Evolutionary conservation across 2,888 invertebrate genomes (phyloP).

Genomic region (Euclidia mi): DNA sequence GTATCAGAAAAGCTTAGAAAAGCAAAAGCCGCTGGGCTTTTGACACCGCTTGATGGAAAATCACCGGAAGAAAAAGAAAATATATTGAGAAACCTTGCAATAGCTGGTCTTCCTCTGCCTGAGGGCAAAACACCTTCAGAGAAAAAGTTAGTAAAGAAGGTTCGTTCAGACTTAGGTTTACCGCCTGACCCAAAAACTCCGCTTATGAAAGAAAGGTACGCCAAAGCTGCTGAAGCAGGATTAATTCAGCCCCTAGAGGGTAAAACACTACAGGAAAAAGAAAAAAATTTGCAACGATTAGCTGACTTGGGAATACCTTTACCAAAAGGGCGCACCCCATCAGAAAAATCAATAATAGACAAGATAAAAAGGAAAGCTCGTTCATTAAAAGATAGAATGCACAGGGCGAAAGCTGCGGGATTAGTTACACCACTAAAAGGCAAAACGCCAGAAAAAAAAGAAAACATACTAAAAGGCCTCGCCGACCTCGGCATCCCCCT

Average conservation of each 20-base stretch:
- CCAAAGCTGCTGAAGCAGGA: slow-evolving; percentile 22
- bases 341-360: too few relatives aligned
- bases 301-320: slow-evolving; percentile 13
- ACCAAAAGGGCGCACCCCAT: background rate
- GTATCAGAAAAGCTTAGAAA: slow-evolving; percentile 63
- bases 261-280: slow-evolving; percentile 25
- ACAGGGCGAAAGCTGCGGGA: too few relatives aligned
- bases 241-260: slow-evolving; percentile 27
- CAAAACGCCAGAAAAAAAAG: too few relatives aligned
- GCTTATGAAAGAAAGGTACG: slow-evolving; percentile 30
- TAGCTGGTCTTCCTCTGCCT: slow-evolving; percentile 54
- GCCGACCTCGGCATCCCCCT: too few relatives aligned
- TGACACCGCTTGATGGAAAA: slow-evolving; percentile 52
- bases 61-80: slow-evolving; percentile 23
- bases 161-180: slow-evolving; percentile 24
- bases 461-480: too few relatives aligned
- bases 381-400: too few relatives aligned
- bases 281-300: slow-evolving; percentile 21
- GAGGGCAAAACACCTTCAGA: slow-evolving; percentile 56
- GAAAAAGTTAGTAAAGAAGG: slow-evolving; percentile 16
- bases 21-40: slow-evolving; percentile 53
- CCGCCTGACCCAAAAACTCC: slow-evolving; percentile 21
- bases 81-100: slow-evolving; percentile 41
- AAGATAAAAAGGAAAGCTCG: too few relatives aligned
- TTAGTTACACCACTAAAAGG: too few relatives aligned